Percentiles rank a stretch among this genome's conserved stretches.
Conservation (phyloP, 2,888 invertebrate species). For the Deilephila porcellus region DNA sequence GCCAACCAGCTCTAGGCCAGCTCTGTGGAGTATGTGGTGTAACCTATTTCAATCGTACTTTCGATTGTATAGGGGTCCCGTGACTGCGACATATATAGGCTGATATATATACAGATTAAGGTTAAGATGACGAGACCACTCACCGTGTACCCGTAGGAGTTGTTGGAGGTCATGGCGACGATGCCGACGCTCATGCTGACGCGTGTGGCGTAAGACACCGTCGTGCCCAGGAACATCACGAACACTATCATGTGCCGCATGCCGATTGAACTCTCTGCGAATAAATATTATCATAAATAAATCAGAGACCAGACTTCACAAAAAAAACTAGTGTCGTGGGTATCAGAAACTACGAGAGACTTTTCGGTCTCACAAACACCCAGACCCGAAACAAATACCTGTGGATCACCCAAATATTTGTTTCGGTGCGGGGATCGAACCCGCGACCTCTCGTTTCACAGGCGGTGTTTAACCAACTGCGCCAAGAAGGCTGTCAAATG, state of each 20-base stretch:
- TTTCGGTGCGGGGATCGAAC: no score
- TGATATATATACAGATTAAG: no score
- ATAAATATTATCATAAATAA: neutral
- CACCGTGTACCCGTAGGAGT: constrained; percentile 63
- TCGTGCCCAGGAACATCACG: constrained; percentile 84
- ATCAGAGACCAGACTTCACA: no score
- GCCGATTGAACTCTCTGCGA: constrained; percentile 79
- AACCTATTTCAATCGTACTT: no score
- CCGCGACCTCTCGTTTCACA: no score
- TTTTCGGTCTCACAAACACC: neutral
- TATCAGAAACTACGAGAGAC: neutral
- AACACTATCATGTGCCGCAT: constrained; percentile 85
- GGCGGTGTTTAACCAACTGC: no score
- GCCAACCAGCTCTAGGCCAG: no score
- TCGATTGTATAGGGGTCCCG: no score
- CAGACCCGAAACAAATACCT: neutral
- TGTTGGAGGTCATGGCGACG: constrained; percentile 86
- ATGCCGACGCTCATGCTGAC: constrained; percentile 88
- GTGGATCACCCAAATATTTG: no score
- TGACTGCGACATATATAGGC: no score
- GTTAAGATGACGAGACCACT: constrained; percentile 32
- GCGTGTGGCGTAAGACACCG: constrained; percentile 86
- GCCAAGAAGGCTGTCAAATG: no score
- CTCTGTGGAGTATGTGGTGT: no score
- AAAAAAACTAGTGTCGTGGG: neutral